A percentile compares a stretch with the other conserved stretches of the same genome.
Evolutionary conservation across 2,888 invertebrate genomes (phyloP).

Genomic region (Hyposoter didymator): DNA sequence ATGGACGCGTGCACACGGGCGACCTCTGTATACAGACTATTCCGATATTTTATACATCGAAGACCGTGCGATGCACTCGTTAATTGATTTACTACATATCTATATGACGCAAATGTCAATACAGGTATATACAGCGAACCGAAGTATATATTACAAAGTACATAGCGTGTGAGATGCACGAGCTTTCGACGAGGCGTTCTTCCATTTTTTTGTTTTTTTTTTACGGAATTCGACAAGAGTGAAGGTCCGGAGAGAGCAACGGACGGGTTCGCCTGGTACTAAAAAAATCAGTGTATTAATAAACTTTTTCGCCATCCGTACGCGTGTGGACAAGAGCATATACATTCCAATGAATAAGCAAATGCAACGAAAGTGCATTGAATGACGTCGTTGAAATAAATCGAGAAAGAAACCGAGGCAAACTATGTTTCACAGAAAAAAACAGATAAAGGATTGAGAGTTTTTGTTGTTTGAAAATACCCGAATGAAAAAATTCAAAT

Average conservation of each 20-base stretch:
- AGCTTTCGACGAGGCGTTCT: slow-evolving; percentile 14
- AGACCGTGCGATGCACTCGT: slow-evolving; percentile 63
- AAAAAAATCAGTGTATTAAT: background rate
- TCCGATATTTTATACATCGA: slow-evolving; percentile 63
- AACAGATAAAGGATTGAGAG: background rate
- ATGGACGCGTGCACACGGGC: slow-evolving; percentile 39
- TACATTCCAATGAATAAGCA: background rate
- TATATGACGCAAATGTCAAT: background rate
- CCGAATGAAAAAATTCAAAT: background rate
- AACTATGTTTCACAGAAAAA: background rate
- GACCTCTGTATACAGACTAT: slow-evolving; percentile 34
- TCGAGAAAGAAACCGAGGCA: background rate
- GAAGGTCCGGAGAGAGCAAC: background rate
- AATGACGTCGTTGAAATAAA: background rate
- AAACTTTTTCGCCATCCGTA: background rate
- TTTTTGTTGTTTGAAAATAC: background rate
- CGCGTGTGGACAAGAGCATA: background rate
- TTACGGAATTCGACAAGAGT: slow-evolving; percentile 11
- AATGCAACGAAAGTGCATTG: background rate
- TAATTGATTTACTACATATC: slow-evolving; percentile 63
- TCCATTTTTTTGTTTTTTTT: slow-evolving; percentile 40
- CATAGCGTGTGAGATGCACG: background rate
- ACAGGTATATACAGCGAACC: background rate
- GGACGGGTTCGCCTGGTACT: background rate
- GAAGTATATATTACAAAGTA: background rate